Percentiles rank a stretch among this genome's conserved stretches.
These are phyloP conservation scores for Gephyroberyx darwinii DNA, from an alignment of 2,797 vertebrate genomes.

Conservation along the genomic window DNA sequence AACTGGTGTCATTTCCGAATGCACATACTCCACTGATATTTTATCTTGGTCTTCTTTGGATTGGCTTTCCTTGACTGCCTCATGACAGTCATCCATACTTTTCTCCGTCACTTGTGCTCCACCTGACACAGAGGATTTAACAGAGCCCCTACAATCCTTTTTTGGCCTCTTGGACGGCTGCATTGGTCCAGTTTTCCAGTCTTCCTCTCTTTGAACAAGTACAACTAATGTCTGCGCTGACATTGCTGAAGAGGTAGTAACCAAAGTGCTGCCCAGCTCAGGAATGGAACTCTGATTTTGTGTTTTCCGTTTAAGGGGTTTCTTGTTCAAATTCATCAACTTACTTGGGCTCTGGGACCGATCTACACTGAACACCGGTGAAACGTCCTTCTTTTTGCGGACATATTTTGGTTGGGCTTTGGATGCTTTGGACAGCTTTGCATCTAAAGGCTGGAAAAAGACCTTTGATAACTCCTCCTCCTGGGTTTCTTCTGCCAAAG, in stretches of 20 bases:
- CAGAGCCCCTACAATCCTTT: constrained; percentile 15
- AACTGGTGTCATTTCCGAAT: constrained; percentile 64
- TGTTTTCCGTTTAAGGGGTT: constrained; percentile 58
- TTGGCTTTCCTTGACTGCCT: constrained; percentile 32
- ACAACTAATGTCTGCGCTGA: neutral
- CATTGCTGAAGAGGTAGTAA: constrained; percentile 29
- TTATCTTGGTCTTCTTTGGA: neutral
- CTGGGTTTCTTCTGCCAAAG: constrained; percentile 12
- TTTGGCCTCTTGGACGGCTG: constrained; percentile 54
- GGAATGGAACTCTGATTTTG: neutral
- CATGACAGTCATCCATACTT: neutral
- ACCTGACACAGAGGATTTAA: constrained; percentile 8
- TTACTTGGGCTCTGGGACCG: constrained; percentile 13
- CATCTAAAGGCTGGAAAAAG: constrained; percentile 12
- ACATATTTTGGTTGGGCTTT: neutral
- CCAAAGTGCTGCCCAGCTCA: constrained; percentile 1
- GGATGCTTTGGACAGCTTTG: constrained; percentile 14
- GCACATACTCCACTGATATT: constrained; percentile 20
- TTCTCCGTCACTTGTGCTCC: constrained; percentile 16
- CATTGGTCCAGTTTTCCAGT: neutral
- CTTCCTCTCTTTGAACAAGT: constrained; percentile 5
- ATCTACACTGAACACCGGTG: neutral
- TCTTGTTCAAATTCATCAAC: constrained; percentile 28
- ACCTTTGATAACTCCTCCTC: neutral
- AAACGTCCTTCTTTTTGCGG: constrained; percentile 13